Conservation (phyloP, 2,888 invertebrate genomes). For the Thymelicus lineola region DNA sequence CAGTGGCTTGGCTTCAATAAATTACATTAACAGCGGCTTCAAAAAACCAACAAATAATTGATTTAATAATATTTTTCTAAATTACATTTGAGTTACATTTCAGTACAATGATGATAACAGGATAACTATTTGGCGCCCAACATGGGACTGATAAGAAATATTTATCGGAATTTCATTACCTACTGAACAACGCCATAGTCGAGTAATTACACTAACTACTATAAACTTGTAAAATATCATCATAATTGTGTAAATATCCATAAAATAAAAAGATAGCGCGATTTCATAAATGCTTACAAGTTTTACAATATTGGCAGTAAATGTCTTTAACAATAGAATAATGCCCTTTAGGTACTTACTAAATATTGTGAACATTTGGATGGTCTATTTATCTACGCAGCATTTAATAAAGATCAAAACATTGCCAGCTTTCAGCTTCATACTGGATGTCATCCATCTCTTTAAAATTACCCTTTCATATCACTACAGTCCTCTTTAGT, state of each 20-base stretch:
- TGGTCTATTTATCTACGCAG: not conserved
- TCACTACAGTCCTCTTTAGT: not conserved
- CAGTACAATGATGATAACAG: not conserved
- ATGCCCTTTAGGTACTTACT: not conserved
- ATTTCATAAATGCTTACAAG: conserved; percentile 1
- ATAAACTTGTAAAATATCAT: conserved; percentile 1
- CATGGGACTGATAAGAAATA: not conserved
- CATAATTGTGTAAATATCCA: conserved; percentile 3
- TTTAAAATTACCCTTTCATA: not conserved
- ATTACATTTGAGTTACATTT: not conserved
- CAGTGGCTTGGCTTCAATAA: not conserved
- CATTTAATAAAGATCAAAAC: not conserved
- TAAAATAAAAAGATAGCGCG: not conserved
- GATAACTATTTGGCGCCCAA: not conserved
- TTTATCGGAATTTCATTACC: not conserved
- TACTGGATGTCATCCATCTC: not conserved
- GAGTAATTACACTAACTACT: not conserved
- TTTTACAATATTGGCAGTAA: conserved; percentile 1
- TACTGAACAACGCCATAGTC: not conserved
- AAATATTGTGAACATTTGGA: not conserved
- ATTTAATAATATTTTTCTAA: conserved; percentile 4
- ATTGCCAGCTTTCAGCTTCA: conserved; percentile 3
- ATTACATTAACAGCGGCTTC: not conserved
- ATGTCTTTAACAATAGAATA: not conserved
- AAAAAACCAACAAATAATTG: not conserved